A percentile compares a stretch with the other conserved stretches of the same genome.
Evolutionary conservation across 1,140 invertebrate genomes (phyloP).

Genomic region (Hylyphantes graminicola): DNA sequence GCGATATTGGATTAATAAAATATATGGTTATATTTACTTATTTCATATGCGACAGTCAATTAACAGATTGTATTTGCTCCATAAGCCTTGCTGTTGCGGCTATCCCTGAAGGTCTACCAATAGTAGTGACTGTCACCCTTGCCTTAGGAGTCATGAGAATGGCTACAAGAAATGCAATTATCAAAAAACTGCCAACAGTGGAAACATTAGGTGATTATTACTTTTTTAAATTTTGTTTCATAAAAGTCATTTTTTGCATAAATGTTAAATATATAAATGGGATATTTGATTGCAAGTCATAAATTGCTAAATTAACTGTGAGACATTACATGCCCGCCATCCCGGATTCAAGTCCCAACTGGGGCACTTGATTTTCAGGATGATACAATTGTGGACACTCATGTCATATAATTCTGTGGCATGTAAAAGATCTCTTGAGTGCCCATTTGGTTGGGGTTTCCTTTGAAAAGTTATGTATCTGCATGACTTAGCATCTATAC

Average conservation of each 20-base stretch:
- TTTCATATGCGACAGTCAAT: neutral
- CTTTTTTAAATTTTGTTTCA: neutral
- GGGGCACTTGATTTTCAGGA: no score
- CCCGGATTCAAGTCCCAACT: no score
- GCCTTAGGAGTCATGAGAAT: conserved; percentile 98
- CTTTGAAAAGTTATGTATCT: no score
- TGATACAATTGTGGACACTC: no score
- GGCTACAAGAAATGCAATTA: conserved; percentile 97
- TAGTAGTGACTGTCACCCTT: conserved; percentile 98
- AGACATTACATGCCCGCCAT: no score
- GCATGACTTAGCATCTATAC: no score
- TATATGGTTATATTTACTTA: neutral
- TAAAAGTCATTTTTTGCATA: neutral
- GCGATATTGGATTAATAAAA: neutral
- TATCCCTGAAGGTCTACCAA: conserved; percentile 98
- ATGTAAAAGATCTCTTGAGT: no score
- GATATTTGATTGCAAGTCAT: no score
- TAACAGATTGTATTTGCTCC: conserved; percentile 2
- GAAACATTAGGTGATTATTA: conserved; percentile 84
- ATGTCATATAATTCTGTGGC: no score
- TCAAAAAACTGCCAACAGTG: conserved; percentile 98
- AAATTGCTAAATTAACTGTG: no score
- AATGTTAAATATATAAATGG: no score
- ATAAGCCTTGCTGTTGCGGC: conserved; percentile 96
- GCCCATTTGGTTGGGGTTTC: no score